Base-by-base conservation (phyloP, 2,797 vertebrate genomes). In the Leptatherina wallacei region DNA sequence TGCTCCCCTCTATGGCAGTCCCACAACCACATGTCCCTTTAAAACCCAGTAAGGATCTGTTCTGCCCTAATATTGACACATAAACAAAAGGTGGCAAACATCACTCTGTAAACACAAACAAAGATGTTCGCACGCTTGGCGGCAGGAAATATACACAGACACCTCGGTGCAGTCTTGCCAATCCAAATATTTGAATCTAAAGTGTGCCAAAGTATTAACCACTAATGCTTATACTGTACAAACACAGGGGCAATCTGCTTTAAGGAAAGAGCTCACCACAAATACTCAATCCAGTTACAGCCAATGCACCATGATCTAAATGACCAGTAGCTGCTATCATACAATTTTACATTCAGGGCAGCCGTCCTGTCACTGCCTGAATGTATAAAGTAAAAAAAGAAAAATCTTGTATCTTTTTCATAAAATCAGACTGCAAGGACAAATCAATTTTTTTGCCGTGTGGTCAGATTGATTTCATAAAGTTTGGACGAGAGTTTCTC, bases 111-210 rank as follows among this genome's bases (percentile, higher is more conserved):
- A 47, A 47, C 44, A 47, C 44, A 52, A 52, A 27, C 49, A 24
- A n/a, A 20, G 44, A n/a, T 52, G 49, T 24, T 24, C 24, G 10
- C 38, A 54, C 29, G 47, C 12, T 55, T 2, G 24, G 61, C 47
- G 18, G 18, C 6, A 52, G 35, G 36, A 64, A 29, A 57, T 57
- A 35, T 20, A 65, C 6, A 51, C 0, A 60, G 5, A 27, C 5
- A 18, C 29, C 27, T 13, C 30, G 27, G 1, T 55, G 16, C 27
- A 27, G 27, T 7, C 13, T n/a, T 11, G 9, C n/a, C 27, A 51
- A 7, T 13, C 0, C 36, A 75, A 66, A 77, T 81, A 77, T 77
- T 77, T 55, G 4, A 72, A 66, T 73, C 4, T 55, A 22, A 67
- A 27, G 16, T 56, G 71, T n/a, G 27, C 29, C 63, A 33, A 30